Percentiles rank a stretch among this genome's conserved stretches.
Evolutionary conservation across 2,113 vertebrate species (phyloP).

Genomic region (Rostratula benghalensis): DNA sequence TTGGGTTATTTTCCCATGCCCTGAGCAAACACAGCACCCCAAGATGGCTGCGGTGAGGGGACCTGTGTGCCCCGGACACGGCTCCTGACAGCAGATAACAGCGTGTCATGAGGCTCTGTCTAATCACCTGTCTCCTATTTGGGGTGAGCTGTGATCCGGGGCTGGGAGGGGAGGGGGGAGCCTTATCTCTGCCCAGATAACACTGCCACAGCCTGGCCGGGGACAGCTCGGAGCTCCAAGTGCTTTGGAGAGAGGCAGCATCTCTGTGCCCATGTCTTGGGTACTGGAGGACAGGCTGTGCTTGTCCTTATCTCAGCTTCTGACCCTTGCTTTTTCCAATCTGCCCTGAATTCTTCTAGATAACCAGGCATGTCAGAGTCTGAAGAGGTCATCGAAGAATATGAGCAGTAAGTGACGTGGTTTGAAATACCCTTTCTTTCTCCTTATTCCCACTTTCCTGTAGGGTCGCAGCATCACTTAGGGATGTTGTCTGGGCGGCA

Average conservation of each 20-base stretch:
- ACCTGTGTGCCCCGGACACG: neutral
- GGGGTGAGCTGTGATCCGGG: neutral
- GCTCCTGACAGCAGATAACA: constrained; percentile 19
- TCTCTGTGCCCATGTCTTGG: neutral
- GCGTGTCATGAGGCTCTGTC: neutral
- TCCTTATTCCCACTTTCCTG: neutral
- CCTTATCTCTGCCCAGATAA: constrained; percentile 42
- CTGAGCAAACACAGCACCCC: neutral
- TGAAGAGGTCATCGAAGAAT: constrained; percentile 83
- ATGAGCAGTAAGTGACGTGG: constrained; percentile 81
- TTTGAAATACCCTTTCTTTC: neutral
- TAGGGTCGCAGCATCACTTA: neutral
- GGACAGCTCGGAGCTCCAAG: neutral
- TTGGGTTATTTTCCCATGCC: neutral
- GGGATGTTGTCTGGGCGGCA: neutral
- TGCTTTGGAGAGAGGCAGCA: neutral
- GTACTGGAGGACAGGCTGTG: neutral
- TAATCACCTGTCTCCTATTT: constrained; percentile 35
- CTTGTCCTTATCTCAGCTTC: neutral
- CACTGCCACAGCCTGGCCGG: neutral
- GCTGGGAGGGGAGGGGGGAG: neutral
- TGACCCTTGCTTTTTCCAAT: neutral
- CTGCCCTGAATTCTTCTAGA: constrained; percentile 1
- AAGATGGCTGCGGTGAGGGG: neutral
- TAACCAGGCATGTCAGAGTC: constrained; percentile 85